Conservation (phyloP, 2,797 vertebrate species). For the Darevskia mixta region DNA sequence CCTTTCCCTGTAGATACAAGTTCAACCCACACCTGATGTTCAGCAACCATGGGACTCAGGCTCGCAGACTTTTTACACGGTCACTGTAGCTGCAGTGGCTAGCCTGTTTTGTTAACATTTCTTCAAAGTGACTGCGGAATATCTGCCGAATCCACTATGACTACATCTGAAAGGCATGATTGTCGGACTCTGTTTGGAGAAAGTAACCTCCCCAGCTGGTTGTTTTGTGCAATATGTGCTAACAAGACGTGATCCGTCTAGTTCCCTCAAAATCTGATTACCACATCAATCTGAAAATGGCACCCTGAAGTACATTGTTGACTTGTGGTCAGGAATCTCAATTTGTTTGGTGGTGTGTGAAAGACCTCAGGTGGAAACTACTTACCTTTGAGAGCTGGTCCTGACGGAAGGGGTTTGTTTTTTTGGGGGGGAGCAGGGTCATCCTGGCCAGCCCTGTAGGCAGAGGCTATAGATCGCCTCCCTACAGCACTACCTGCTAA, state of each 20-base stretch:
- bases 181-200: slow-evolving; percentile 66
- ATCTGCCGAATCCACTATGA: slow-evolving; percentile 64
- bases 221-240: slow-evolving; percentile 75
- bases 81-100: slow-evolving; percentile 68
- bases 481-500: not conserved
- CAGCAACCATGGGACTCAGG: slow-evolving; percentile 73
- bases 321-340: slow-evolving; percentile 54
- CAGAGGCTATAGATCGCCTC: not conserved
- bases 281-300: slow-evolving; percentile 62
- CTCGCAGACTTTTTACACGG: slow-evolving; percentile 80
- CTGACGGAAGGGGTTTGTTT: too few relatives aligned
- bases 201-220: slow-evolving; percentile 64
- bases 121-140: slow-evolving; percentile 72
- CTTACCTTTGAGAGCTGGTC: not conserved
- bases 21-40: slow-evolving; percentile 94
- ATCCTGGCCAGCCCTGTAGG: not conserved
- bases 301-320: slow-evolving; percentile 58
- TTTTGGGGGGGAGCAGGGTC: not conserved
- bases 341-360: slow-evolving; percentile 54
- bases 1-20: slow-evolving; percentile 81
- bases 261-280: slow-evolving; percentile 69
- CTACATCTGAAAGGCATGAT: slow-evolving; percentile 67
- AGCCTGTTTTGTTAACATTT: slow-evolving; percentile 51
- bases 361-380: slow-evolving; percentile 26
- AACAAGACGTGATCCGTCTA: slow-evolving; percentile 63